These are phyloP conservation scores for Botia kubotai DNA, from an alignment of 2,797 vertebrate species.

Conservation along the genomic window DNA sequence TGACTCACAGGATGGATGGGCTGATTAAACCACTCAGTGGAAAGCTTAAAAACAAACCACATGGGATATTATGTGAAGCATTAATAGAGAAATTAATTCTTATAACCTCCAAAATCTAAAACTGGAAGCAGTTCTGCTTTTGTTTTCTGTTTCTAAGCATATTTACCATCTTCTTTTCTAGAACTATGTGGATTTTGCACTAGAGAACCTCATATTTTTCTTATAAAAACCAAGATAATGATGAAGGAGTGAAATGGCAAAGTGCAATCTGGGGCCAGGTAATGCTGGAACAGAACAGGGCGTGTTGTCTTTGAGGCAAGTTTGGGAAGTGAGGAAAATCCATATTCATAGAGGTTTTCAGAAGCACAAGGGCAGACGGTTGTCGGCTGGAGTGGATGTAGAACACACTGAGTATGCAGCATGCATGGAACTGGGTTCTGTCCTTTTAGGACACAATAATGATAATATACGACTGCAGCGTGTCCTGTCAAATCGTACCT, in stretches of 20 bases:
- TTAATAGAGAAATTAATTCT: slow-evolving; percentile 19
- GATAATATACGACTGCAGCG: not conserved
- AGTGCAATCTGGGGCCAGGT: slow-evolving; percentile 1
- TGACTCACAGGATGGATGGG: slow-evolving; percentile 33
- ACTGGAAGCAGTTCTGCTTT: not conserved
- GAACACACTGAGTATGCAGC: slow-evolving; percentile 22
- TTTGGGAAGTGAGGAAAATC: slow-evolving; percentile 10
- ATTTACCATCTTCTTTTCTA: not conserved
- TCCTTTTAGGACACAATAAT: not conserved
- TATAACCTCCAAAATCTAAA: slow-evolving; percentile 10
- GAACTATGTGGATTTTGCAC: not conserved
- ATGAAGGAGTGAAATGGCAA: slow-evolving; percentile 11
- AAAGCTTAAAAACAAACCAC: slow-evolving; percentile 34
- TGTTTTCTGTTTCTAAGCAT: not conserved
- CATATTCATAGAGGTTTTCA: slow-evolving; percentile 32
- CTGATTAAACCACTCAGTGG: slow-evolving; percentile 46
- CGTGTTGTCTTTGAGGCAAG: slow-evolving; percentile 10
- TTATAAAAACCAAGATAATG: slow-evolving; percentile 8
- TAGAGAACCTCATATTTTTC: not conserved
- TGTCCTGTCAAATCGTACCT: not conserved
- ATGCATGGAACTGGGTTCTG: not conserved
- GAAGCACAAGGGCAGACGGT: not conserved
- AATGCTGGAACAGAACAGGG: not conserved
- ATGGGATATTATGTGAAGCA: not conserved
- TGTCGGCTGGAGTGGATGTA: not conserved